Conservation (phyloP, 2,113 vertebrate genomes). For the Scalopus aquaticus region DNA sequence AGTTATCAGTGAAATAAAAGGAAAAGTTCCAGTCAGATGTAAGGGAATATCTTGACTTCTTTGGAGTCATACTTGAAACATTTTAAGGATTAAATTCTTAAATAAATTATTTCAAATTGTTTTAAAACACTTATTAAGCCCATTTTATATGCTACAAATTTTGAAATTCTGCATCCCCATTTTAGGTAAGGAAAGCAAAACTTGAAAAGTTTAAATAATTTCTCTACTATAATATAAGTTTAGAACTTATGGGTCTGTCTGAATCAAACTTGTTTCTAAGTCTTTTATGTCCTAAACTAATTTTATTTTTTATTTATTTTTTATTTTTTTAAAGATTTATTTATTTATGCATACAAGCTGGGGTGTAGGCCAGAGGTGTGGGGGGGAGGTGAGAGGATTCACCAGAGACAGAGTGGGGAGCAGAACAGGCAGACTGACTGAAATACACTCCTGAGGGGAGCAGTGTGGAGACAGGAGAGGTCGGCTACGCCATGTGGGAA, state of each 20-base stretch:
- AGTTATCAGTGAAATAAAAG: slow-evolving; percentile 10
- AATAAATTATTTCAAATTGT: not conserved
- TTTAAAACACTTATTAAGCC: not conserved
- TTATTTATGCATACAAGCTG: too few relatives aligned
- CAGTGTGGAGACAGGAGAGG: too few relatives aligned
- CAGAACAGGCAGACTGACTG: too few relatives aligned
- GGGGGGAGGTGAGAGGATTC: too few relatives aligned
- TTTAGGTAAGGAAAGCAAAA: not conserved
- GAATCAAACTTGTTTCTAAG: too few relatives aligned
- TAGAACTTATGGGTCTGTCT: not conserved
- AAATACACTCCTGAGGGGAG: too few relatives aligned
- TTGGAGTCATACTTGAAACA: not conserved
- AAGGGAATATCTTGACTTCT: not conserved
- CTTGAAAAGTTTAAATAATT: not conserved
- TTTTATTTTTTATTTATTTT: too few relatives aligned
- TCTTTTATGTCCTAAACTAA: too few relatives aligned
- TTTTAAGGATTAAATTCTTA: not conserved
- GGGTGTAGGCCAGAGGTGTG: too few relatives aligned
- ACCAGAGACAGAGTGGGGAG: too few relatives aligned
- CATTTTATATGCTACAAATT: not conserved
- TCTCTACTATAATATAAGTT: not conserved
- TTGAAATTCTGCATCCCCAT: not conserved
- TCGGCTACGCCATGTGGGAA: too few relatives aligned
- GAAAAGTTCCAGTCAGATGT: not conserved
- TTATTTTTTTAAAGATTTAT: too few relatives aligned